These are phyloP conservation scores for Bombylius discolor DNA, from an alignment of 2,888 invertebrate species.

Conservation along the genomic window DNA sequence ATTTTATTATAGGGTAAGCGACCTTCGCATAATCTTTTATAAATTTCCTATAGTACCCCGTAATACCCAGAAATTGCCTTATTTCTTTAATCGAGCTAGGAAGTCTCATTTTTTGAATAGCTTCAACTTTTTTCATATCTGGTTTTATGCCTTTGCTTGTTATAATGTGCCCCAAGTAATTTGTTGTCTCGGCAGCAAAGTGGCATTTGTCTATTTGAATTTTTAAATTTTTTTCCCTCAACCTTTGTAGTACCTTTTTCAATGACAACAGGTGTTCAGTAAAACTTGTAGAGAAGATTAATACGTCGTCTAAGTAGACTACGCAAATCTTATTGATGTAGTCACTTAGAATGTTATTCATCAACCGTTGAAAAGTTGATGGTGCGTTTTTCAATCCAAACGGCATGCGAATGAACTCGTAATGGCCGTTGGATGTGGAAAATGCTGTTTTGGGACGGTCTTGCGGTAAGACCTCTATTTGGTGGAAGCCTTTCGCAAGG, in stretches of 20 bases:
- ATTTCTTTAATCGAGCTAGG: not conserved
- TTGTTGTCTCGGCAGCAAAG: slow-evolving; percentile 1
- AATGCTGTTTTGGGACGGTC: slow-evolving; percentile 23
- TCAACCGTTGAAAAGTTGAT: slow-evolving; percentile 25
- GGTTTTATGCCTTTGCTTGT: not conserved
- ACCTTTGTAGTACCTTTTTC: slow-evolving; percentile 1
- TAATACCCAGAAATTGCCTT: slow-evolving; percentile 3
- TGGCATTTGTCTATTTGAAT: slow-evolving; percentile 6
- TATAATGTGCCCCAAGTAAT: not conserved
- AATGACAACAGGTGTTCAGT: slow-evolving; percentile 2
- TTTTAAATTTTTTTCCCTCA: slow-evolving; percentile 3
- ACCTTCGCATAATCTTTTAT: slow-evolving; percentile 5
- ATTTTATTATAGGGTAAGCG: slow-evolving; percentile 6
- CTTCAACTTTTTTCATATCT: not conserved
- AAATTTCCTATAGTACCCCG: slow-evolving; percentile 5
- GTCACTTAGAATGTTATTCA: slow-evolving; percentile 20
- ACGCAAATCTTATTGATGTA: slow-evolving; percentile 10
- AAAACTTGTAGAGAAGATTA: slow-evolving; percentile 14
- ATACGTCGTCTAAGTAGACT: slow-evolving; percentile 22
- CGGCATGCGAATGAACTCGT: slow-evolving; percentile 22
- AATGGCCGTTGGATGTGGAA: slow-evolving; percentile 20
- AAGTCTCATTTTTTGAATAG: not conserved
- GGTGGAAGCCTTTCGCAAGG: slow-evolving; percentile 19
- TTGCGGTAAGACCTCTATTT: slow-evolving; percentile 17
- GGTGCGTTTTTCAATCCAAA: slow-evolving; percentile 24